These are phyloP conservation scores for Pegoplata infirma DNA, from an alignment of 2,888 invertebrate species.

Conservation along the genomic window DNA sequence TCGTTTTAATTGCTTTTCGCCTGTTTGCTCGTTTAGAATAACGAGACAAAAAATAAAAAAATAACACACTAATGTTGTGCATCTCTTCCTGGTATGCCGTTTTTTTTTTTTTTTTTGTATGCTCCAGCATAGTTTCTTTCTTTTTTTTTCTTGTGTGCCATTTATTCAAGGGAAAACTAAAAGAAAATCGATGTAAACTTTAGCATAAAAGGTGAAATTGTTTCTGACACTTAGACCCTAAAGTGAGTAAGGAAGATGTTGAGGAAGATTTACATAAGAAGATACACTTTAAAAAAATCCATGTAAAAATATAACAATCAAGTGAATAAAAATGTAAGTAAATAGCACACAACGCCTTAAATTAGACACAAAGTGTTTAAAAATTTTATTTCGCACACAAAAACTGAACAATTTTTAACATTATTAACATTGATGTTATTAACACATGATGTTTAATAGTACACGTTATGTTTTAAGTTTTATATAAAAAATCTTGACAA, in stretches of 20 bases:
- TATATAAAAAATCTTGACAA: too few species aligned
- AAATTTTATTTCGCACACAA: too few species aligned
- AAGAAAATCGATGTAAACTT: constrained; percentile 62
- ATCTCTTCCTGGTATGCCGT: constrained; percentile 35
- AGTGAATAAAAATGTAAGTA: too few species aligned
- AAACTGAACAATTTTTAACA: too few species aligned
- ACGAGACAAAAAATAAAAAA: constrained; percentile 21
- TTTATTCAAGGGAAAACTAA: constrained; percentile 45
- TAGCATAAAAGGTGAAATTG: constrained; percentile 63
- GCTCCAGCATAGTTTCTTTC: neutral
- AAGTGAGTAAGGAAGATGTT: constrained; percentile 27
- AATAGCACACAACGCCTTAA: too few species aligned
- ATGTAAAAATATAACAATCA: too few species aligned
- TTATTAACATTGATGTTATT: too few species aligned
- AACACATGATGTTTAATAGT: too few species aligned
- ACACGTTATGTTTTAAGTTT: too few species aligned
- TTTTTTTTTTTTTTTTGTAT: too few species aligned
- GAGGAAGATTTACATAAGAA: neutral
- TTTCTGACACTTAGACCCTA: constrained; percentile 58
- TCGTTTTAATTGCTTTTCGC: constrained; percentile 62
- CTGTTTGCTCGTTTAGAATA: constrained; percentile 50
- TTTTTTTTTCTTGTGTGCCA: constrained; percentile 17
- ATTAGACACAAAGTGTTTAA: too few species aligned
- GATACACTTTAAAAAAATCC: too few species aligned
- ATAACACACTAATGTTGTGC: constrained; percentile 23